Evolutionary conservation across 2,888 invertebrate species (phyloP).

Genomic region (Erebia palarica): DNA sequence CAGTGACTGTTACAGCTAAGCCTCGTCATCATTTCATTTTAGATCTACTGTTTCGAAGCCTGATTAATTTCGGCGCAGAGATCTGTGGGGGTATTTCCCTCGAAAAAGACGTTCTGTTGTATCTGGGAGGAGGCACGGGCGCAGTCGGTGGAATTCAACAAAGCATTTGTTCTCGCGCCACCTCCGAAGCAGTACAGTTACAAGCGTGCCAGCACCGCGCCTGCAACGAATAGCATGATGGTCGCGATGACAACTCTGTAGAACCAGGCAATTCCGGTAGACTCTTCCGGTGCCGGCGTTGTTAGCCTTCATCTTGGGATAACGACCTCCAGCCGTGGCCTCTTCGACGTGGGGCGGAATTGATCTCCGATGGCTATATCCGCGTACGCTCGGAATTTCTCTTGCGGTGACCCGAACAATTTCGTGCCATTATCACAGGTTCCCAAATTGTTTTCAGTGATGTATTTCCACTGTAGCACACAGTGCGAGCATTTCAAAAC

Average conservation of each 20-base stretch:
- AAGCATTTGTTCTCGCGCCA: constrained; percentile 85
- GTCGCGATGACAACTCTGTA: constrained; percentile 84
- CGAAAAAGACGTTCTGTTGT: constrained; percentile 67
- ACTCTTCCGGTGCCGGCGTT: constrained; percentile 69
- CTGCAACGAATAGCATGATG: constrained; percentile 85
- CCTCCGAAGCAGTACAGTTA: constrained; percentile 90
- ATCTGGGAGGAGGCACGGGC: constrained; percentile 74
- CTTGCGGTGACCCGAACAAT: constrained; percentile 93
- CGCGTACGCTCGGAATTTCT: constrained; percentile 93
- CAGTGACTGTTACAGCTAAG: constrained; percentile 45
- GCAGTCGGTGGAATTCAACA: constrained; percentile 77
- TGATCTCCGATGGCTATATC: constrained; percentile 88
- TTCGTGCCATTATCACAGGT: constrained; percentile 87
- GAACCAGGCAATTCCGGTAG: constrained; percentile 76
- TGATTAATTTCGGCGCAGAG: constrained; percentile 63
- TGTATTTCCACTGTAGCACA: constrained; percentile 94
- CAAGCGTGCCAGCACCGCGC: constrained; percentile 85
- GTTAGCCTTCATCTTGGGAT: constrained; percentile 70
- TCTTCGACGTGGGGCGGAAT: constrained; percentile 68
- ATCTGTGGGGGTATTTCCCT: constrained; percentile 68
- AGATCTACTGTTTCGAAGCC: constrained; percentile 77
- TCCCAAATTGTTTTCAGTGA: too few relatives aligned
- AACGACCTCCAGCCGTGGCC: constrained; percentile 73
- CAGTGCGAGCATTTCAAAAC: constrained; percentile 90
- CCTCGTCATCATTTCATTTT: constrained; percentile 40